Conservation (phyloP, 2,113 vertebrate genomes). For the Phalacrocorax aristotelis region DNA sequence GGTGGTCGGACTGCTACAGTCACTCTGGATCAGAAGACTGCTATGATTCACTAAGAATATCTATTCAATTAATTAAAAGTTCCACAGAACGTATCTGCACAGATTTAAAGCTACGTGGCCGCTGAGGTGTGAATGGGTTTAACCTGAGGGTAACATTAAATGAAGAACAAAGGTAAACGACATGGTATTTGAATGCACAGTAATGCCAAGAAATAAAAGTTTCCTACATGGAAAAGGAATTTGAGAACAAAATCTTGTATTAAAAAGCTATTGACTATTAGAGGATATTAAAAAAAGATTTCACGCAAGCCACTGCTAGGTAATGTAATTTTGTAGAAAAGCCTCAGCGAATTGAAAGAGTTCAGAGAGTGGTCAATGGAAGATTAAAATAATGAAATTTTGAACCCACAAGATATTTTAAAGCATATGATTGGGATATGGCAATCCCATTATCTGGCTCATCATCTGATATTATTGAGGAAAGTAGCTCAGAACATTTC, state of each 20-base stretch:
- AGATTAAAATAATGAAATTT: constrained; percentile 49
- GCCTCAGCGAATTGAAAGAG: not conserved
- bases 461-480: not conserved
- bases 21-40: not conserved
- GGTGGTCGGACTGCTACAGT: not conserved
- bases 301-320: not conserved
- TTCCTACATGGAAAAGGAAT: not conserved
- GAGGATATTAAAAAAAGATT: not conserved
- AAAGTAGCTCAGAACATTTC: not conserved
- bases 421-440: not conserved
- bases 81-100: not conserved
- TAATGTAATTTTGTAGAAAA: not conserved
- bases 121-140: not conserved
- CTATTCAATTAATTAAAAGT: not conserved
- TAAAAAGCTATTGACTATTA: not conserved
- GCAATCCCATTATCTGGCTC: not conserved
- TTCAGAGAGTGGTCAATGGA: not conserved
- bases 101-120: not conserved
- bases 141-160: not conserved
- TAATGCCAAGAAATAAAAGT: not conserved
- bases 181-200: not conserved
- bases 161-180: not conserved
- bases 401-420: not conserved
- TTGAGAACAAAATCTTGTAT: not conserved
- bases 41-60: not conserved